Percentiles rank a stretch among this genome's conserved stretches.
Evolutionary conservation across 2,888 invertebrate species (phyloP).

Genomic region (Subacronicta megacephala): DNA sequence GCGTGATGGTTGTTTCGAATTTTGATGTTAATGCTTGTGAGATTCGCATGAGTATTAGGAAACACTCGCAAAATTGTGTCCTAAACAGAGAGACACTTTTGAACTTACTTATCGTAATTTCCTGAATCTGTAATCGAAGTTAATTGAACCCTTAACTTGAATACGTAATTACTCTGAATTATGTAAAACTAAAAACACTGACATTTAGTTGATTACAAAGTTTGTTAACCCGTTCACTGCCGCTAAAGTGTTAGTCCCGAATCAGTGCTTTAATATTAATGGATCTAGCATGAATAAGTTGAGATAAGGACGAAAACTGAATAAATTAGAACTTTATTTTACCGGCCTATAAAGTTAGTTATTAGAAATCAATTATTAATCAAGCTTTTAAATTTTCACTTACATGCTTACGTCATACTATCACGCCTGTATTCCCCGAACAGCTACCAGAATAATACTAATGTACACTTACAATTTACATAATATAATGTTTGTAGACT

Average conservation of each 20-base stretch:
- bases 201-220: constrained; percentile 39
- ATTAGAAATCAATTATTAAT: neutral
- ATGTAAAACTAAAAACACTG: constrained; percentile 38
- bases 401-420: too few species aligned
- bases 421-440: too few species aligned
- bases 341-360: constrained; percentile 4
- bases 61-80: too few species aligned
- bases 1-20: too few species aligned
- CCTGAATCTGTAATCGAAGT: constrained; percentile 1
- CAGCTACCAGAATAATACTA: too few species aligned
- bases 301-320: constrained; percentile 28
- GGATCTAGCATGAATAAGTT: constrained; percentile 38
- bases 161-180: constrained; percentile 27
- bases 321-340: constrained; percentile 32
- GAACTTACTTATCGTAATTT: neutral
- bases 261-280: constrained; percentile 49
- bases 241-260: constrained; percentile 35
- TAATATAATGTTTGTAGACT: too few species aligned
- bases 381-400: too few species aligned
- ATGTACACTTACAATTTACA: too few species aligned
- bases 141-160: constrained; percentile 29
- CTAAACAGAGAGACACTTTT: too few species aligned
- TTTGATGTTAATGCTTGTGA: too few species aligned
- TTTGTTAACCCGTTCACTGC: constrained; percentile 38
- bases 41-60: too few species aligned